phyloP scores from a whole-genome alignment of 2,888 invertebrate genomes.

The Caenorhabditis sinica region DNA sequence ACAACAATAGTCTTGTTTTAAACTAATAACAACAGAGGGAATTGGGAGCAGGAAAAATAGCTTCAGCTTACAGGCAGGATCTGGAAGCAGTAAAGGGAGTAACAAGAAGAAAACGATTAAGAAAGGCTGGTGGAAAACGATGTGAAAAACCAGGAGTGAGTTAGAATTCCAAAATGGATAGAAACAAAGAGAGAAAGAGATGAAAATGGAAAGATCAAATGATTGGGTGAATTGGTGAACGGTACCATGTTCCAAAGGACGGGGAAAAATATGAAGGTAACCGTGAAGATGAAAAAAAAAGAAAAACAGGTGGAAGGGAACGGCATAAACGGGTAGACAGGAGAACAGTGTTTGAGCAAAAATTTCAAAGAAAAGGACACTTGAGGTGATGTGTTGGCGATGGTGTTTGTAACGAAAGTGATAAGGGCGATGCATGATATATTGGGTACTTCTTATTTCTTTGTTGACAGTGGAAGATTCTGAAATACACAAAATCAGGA shows the following conservation, averaged over 20 bases:
- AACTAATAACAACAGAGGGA: constrained; percentile 64
- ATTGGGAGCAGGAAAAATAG: constrained; percentile 3
- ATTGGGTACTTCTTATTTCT: constrained; percentile 31
- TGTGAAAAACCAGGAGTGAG: constrained; percentile 41
- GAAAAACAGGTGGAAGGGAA: constrained; percentile 19
- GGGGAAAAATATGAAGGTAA: constrained; percentile 23
- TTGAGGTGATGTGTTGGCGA: constrained; percentile 43
- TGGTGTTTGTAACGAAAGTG: constrained; percentile 27
- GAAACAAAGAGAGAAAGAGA: constrained; percentile 28
- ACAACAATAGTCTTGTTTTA: constrained; percentile 61
- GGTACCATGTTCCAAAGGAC: constrained; percentile 27
- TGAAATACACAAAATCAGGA: too few relatives aligned
- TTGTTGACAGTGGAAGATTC: constrained; percentile 50
- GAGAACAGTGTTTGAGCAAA: constrained; percentile 49
- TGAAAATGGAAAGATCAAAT: constrained; percentile 51
- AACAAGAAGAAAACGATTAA: constrained; percentile 52
- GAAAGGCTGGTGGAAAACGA: constrained; percentile 16
- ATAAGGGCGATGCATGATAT: neutral
- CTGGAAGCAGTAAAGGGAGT: constrained; percentile 13
- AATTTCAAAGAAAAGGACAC: constrained; percentile 58
- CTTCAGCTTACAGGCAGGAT: constrained; percentile 4
- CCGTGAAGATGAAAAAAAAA: constrained; percentile 40
- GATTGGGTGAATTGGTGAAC: constrained; percentile 28
- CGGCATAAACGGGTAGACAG: constrained; percentile 44
- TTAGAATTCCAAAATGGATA: constrained; percentile 20